Percentiles rank a stretch among this genome's conserved stretches.
Conservation (phyloP, 2,797 vertebrate species). For the Hippopotamyrus pictus region DNA sequence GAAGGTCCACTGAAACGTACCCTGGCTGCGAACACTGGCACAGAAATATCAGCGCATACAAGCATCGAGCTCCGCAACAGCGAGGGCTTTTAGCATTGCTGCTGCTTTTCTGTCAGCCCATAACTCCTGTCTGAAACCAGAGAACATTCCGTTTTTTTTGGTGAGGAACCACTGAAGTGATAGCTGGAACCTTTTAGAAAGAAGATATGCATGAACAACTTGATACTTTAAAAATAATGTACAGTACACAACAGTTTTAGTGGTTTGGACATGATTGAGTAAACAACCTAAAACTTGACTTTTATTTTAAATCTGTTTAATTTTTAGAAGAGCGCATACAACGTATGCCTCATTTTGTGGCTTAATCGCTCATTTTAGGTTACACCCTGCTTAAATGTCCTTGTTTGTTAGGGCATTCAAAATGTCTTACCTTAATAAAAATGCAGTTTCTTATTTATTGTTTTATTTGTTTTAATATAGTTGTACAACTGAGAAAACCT, state of each 20-base stretch:
- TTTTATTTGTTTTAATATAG: neutral
- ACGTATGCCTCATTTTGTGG: neutral
- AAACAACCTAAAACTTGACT: neutral
- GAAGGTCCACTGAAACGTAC: neutral
- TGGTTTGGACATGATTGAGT: neutral
- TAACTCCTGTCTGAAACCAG: neutral
- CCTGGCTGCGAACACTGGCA: neutral
- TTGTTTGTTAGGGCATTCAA: neutral
- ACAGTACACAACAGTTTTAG: neutral
- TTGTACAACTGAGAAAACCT: neutral
- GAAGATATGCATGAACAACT: neutral
- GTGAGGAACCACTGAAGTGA: neutral
- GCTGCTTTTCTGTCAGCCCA: neutral
- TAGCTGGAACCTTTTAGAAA: neutral
- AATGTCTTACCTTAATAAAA: neutral
- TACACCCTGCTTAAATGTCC: neutral
- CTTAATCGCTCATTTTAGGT: neutral
- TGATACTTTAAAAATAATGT: neutral
- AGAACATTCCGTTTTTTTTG: neutral
- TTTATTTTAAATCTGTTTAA: neutral
- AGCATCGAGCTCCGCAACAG: conserved; percentile 20
- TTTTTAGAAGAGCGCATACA: neutral
- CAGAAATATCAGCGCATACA: neutral
- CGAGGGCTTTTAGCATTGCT: conserved; percentile 17
- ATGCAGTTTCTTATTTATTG: neutral